phyloP scores from a whole-genome alignment of 2,888 invertebrate genomes.

The Sphinx pinastri region DNA sequence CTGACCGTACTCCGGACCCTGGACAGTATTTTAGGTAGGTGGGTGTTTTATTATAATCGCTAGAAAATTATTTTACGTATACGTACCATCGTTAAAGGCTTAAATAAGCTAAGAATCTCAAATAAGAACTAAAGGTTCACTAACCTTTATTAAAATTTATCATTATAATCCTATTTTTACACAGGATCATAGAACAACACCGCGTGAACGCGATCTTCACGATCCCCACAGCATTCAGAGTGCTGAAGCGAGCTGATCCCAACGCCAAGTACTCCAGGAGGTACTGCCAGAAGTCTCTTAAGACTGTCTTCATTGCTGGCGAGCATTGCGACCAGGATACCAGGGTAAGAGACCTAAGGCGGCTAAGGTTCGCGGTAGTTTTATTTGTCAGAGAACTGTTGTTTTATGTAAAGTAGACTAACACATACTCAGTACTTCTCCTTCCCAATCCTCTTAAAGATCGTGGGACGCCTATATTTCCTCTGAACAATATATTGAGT shows the following conservation, averaged over 20 bases:
- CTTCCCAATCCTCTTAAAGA: no score
- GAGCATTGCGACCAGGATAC: constrained; percentile 97
- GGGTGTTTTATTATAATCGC: not conserved
- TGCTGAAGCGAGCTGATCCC: constrained; percentile 92
- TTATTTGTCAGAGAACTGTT: no score
- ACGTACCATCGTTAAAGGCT: no score
- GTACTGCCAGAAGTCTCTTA: constrained; percentile 88
- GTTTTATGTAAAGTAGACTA: no score
- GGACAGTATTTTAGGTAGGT: constrained; percentile 94
- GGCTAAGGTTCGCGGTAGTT: constrained; percentile 25
- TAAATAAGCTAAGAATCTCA: no score
- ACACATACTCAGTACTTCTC: no score
- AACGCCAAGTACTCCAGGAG: constrained; percentile 87
- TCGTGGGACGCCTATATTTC: no score
- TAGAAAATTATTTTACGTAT: no score
- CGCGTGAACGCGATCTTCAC: constrained; percentile 93
- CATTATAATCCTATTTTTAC: constrained; percentile 13
- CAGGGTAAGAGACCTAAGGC: constrained; percentile 71
- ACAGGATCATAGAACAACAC: constrained; percentile 93
- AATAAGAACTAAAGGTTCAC: no score
- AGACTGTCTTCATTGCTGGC: constrained; percentile 92
- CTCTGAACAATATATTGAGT: no score
- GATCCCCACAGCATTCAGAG: constrained; percentile 95
- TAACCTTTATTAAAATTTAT: no score
- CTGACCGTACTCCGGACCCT: constrained; percentile 96